phyloP scores from a whole-genome alignment of 2,797 vertebrate species.

The Syngnathus rostellatus region DNA sequence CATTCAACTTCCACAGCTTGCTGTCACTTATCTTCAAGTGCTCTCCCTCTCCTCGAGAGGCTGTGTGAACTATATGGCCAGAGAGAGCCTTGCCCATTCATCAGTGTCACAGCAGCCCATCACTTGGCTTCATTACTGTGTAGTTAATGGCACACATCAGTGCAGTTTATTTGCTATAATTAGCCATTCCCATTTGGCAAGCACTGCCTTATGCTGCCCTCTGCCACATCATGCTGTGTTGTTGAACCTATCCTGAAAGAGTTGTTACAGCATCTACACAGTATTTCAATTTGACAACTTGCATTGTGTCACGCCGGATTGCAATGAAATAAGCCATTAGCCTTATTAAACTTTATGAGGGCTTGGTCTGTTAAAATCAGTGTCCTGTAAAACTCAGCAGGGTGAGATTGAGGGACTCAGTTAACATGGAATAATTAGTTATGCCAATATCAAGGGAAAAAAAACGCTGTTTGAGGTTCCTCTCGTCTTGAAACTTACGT shows the following conservation, averaged over 20 bases:
- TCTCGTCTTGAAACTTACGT: neutral
- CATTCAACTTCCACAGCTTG: neutral
- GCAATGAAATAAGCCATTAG: conserved; percentile 21
- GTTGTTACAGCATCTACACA: conserved; percentile 31
- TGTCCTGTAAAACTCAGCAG: conserved; percentile 10
- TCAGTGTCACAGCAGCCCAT: conserved; percentile 57
- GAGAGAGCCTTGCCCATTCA: conserved; percentile 51
- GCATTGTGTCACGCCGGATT: conserved; percentile 29
- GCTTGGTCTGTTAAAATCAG: conserved; percentile 24
- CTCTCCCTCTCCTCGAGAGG: neutral
- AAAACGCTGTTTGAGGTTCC: neutral
- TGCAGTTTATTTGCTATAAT: conserved; percentile 69
- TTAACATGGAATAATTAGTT: conserved; percentile 22
- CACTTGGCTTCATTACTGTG: conserved; percentile 59
- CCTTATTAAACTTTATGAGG: conserved; percentile 40
- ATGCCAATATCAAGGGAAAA: conserved; percentile 3
- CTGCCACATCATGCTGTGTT: conserved; percentile 22
- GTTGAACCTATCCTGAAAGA: conserved; percentile 20
- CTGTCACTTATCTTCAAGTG: neutral
- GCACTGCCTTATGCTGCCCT: conserved; percentile 28
- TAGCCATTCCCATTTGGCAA: conserved; percentile 56
- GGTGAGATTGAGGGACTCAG: neutral
- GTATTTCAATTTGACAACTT: conserved; percentile 28
- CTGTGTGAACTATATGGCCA: conserved; percentile 42
- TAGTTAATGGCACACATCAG: conserved; percentile 67